Conservation (phyloP, 2,888 invertebrate species). For the Muscina levida region DNA sequence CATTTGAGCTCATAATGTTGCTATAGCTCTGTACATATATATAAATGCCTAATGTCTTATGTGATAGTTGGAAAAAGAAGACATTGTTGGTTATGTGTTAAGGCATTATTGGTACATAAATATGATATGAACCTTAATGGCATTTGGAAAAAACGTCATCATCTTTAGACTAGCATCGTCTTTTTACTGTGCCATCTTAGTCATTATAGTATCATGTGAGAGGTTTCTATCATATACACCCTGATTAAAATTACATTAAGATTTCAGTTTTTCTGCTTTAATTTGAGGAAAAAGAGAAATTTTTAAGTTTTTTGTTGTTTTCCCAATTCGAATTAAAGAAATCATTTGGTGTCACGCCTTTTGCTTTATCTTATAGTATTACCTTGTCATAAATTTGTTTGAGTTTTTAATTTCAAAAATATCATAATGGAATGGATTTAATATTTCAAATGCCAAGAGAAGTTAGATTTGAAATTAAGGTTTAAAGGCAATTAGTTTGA, state of each 20-base stretch:
- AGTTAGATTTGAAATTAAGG: no score
- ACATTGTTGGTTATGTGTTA: constrained; percentile 9
- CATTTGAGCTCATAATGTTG: not conserved
- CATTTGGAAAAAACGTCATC: constrained; percentile 20
- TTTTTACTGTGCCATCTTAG: not conserved
- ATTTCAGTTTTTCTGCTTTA: constrained; percentile 8
- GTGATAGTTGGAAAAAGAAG: constrained; percentile 17
- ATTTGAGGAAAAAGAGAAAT: constrained; percentile 41
- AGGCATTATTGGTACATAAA: not conserved
- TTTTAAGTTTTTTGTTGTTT: constrained; percentile 10
- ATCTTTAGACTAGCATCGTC: not conserved
- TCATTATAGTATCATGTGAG: not conserved
- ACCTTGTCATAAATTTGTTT: not conserved
- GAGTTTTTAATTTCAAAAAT: no score
- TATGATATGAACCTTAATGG: constrained; percentile 35
- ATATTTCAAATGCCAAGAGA: no score
- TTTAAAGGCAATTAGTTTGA: no score
- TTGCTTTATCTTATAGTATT: not conserved
- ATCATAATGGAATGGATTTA: no score
- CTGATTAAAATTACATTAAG: constrained; percentile 52
- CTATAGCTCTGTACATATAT: not conserved
- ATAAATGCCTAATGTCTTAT: no score
- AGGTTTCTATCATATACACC: not conserved
- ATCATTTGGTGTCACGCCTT: constrained; percentile 38
- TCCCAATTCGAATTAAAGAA: constrained; percentile 1